Conservation (phyloP, 2,888 invertebrate genomes). For the Aspidiotus rigidus region DNA sequence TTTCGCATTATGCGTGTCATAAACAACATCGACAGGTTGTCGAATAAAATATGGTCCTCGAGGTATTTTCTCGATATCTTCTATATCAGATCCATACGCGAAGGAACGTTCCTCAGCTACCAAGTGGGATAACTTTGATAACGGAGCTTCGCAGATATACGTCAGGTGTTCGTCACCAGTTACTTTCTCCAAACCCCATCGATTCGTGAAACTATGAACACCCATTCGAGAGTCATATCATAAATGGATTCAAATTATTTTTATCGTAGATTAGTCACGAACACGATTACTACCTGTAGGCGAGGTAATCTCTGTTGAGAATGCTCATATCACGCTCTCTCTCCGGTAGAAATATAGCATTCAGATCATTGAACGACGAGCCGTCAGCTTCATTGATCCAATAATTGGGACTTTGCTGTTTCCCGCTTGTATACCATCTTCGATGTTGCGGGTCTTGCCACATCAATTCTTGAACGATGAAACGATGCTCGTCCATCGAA, state of each 20-base stretch:
- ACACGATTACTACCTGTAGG: slow-evolving; percentile 54
- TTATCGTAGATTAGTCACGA: background rate
- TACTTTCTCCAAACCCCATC: slow-evolving; percentile 77
- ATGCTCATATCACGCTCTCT: slow-evolving; percentile 42
- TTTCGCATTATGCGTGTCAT: slow-evolving; percentile 65
- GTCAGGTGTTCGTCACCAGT: slow-evolving; percentile 65
- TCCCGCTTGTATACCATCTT: slow-evolving; percentile 76
- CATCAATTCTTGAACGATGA: slow-evolving; percentile 71
- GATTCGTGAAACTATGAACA: slow-evolving; percentile 46
- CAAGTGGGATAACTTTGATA: slow-evolving; percentile 60
- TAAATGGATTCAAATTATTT: background rate
- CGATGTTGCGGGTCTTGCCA: slow-evolving; percentile 75
- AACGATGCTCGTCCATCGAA: slow-evolving; percentile 75
- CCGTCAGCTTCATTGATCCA: slow-evolving; percentile 79
- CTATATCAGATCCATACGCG: slow-evolving; percentile 75
- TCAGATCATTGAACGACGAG: slow-evolving; percentile 64
- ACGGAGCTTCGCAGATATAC: slow-evolving; percentile 81
- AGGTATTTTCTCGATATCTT: slow-evolving; percentile 69
- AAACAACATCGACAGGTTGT: slow-evolving; percentile 73
- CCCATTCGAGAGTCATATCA: background rate
- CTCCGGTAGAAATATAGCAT: slow-evolving; percentile 71
- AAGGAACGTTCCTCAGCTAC: slow-evolving; percentile 67
- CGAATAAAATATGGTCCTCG: slow-evolving; percentile 80
- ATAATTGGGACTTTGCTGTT: slow-evolving; percentile 60
- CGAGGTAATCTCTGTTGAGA: slow-evolving; percentile 61